Percentiles rank a stretch among this genome's conserved stretches.
phyloP scores from a whole-genome alignment of 1,140 invertebrate species.

The Eumeta japonica region DNA sequence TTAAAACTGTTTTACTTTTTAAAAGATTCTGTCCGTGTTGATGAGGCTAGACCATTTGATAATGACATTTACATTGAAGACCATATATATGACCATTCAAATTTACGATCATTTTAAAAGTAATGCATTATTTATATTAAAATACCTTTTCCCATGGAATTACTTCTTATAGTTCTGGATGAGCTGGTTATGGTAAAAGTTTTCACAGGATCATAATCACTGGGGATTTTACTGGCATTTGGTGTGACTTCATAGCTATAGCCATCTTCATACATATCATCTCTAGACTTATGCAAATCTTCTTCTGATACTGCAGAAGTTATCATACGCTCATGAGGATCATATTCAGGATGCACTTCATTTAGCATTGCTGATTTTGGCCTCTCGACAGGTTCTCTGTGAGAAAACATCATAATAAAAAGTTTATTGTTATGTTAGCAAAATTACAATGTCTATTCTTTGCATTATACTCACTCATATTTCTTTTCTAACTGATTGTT shows the following conservation, averaged over 20 bases:
- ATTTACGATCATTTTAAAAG: no score
- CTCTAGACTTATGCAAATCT: slow-evolving; percentile 41
- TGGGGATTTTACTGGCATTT: slow-evolving; percentile 21
- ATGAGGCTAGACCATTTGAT: no score
- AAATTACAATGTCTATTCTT: no score
- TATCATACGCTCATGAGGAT: slow-evolving; percentile 51
- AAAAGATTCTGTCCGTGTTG: no score
- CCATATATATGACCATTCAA: no score
- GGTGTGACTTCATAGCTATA: slow-evolving; percentile 36
- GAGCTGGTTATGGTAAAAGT: slow-evolving; percentile 22
- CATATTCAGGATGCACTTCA: slow-evolving; percentile 45
- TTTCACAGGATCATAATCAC: slow-evolving; percentile 31
- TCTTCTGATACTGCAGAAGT: slow-evolving; percentile 50
- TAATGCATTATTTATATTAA: no score
- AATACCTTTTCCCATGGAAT: slow-evolving; percentile 46
- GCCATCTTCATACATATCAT: slow-evolving; percentile 40
- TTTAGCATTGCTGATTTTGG: slow-evolving; percentile 49
- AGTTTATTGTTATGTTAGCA: slow-evolving; percentile 5
- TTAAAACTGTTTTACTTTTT: no score
- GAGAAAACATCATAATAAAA: slow-evolving; percentile 33
- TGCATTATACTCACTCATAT: no score
- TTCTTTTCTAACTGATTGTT: no score
- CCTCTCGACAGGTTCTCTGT: slow-evolving; percentile 44
- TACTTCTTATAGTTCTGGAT: slow-evolving; percentile 29
- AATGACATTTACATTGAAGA: no score